Evolutionary conservation across 2,888 invertebrate genomes (phyloP).

Genomic region (Trachelus tabidus): DNA sequence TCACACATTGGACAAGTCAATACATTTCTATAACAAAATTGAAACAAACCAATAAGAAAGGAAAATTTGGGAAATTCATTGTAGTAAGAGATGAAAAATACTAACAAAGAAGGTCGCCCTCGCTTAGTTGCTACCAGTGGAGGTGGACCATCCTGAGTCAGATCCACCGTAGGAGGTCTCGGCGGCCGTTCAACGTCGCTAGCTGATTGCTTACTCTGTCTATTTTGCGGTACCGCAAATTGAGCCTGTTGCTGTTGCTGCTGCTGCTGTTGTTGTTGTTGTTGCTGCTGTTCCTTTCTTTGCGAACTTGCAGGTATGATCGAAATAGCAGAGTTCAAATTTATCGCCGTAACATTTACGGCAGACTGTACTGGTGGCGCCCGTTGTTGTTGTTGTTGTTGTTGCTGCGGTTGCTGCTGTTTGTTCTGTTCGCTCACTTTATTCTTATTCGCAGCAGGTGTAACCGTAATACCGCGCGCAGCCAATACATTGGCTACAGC

Average conservation of each 20-base stretch:
- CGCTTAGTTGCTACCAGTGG: constrained; percentile 63
- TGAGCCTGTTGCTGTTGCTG: constrained; percentile 51
- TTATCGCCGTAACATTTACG: constrained; percentile 65
- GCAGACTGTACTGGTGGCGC: constrained; percentile 48
- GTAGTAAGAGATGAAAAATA: constrained; percentile 5
- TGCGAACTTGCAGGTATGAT: constrained; percentile 69
- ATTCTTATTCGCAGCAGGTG: constrained; percentile 72
- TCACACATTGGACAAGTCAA: constrained; percentile 66
- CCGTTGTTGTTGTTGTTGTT: constrained; percentile 63
- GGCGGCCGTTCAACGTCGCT: constrained; percentile 65
- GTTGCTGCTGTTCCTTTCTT: constrained; percentile 57
- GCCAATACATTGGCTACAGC: constrained; percentile 83
- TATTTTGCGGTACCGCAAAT: constrained; percentile 65
- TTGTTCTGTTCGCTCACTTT: constrained; percentile 48
- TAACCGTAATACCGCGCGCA: constrained; percentile 82
- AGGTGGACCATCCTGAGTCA: constrained; percentile 60
- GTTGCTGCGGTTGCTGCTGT: constrained; percentile 48
- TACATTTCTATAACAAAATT: constrained; percentile 39
- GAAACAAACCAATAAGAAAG: neutral
- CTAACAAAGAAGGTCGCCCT: constrained; percentile 61
- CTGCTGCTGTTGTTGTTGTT: constrained; percentile 39
- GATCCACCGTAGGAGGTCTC: constrained; percentile 66
- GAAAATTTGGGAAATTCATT: neutral
- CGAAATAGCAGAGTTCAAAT: constrained; percentile 73
- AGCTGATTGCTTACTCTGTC: constrained; percentile 49